Evolutionary conservation across 2,113 vertebrate genomes (phyloP), one percentile per base, ranked within the genome.

Genomic region (Neodon shergylaensis): DNA sequence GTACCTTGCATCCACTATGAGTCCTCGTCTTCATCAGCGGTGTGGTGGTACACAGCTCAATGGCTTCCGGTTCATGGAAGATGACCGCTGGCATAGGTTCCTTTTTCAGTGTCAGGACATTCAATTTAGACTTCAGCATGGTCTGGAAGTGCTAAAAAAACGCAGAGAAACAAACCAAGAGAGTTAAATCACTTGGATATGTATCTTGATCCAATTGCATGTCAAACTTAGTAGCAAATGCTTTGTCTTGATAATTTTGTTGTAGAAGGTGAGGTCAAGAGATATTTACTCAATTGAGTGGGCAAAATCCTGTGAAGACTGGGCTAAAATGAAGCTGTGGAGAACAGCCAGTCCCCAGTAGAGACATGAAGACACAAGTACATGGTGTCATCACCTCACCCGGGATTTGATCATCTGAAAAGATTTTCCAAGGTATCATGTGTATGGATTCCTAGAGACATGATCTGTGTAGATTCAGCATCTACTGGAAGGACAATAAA

Each of bases 51-150:
- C 99, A 99, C 42, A 99, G 99, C 98, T 99, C 99, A 39, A 99
- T 99, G 97, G 99, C 99, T 98, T 99, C 99, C 0, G 99, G 99
- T 96, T 99, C 99, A 0, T 99, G 99, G 98, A 99, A 99, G 98
- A 99, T 99, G 98, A 99, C 99, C 0, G 99, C 99, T 1, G 99
- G 99, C 94, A 99, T 98, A 44, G 99, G 99, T 77, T 99, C 99
- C 95, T 99, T 99, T 97, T 99, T 99, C 98, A 99, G 99, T 66
- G 99, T 99, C 97, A 99, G 98, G 98, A 99, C 99, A 98, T 99
- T 99, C 97, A 99, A 88, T 98, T 99, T 99, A 39, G 99, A 99
- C 98, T 99, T 99, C 99, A 99, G 98, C 99, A 99, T 99, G 98
- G 99, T 99, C 99, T 99, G 99, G 98, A 99, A 99, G 98, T 99